These are phyloP conservation scores for Micoletzkya japonica DNA, from an alignment of 2,888 invertebrate genomes.

Conservation along the genomic window DNA sequence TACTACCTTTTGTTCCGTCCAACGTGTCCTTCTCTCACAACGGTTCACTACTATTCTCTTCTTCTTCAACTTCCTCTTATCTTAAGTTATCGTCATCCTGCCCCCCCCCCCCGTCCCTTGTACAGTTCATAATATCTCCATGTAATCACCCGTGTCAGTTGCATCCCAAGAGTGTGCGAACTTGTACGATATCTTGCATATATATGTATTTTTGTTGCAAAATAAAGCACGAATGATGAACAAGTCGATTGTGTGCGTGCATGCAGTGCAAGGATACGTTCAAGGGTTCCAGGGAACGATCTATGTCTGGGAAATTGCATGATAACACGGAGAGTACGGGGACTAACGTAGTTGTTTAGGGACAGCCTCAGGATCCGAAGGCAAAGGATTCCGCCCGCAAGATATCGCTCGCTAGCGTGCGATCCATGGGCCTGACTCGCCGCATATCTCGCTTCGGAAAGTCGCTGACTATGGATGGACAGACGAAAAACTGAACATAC, in stretches of 20 bases:
- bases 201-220: neutral
- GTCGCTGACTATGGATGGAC: conserved; percentile 57
- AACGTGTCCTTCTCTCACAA: neutral
- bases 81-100: no score
- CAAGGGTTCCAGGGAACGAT: neutral
- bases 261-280: neutral
- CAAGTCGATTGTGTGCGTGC: neutral
- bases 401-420: conserved; percentile 59
- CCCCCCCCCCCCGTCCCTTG: no score
- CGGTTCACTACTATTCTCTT: neutral
- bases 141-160: no score
- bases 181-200: neutral
- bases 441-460: conserved; percentile 59
- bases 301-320: no score
- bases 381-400: conserved; percentile 44
- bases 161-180: neutral
- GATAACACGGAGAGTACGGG: no score
- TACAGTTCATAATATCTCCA: no score
- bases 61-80: neutral
- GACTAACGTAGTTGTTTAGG: conserved; percentile 17
- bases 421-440: conserved; percentile 56
- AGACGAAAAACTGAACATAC: conserved; percentile 30
- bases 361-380: conserved; percentile 15
- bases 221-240: neutral
- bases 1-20: neutral